Conservation (phyloP, 2,888 invertebrate genomes). For the Orgyia antiqua region DNA sequence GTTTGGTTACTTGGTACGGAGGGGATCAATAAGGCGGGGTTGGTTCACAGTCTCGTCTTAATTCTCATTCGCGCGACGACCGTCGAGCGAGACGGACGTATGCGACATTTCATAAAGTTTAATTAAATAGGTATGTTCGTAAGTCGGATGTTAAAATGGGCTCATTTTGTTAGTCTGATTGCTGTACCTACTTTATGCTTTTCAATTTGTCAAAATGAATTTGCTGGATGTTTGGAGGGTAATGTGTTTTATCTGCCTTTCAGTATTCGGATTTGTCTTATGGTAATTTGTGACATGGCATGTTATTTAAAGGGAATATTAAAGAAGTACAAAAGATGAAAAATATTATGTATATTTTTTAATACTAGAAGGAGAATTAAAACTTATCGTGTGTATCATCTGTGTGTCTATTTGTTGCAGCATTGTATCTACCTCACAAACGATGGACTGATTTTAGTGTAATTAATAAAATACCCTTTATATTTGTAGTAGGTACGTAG, state of each 20-base stretch:
- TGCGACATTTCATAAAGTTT: slow-evolving; percentile 1
- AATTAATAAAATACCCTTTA: too few relatives aligned
- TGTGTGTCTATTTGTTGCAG: too few relatives aligned
- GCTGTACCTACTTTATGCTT: slow-evolving; percentile 1
- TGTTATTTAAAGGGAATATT: too few relatives aligned
- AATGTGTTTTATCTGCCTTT: background rate
- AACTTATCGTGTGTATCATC: too few relatives aligned
- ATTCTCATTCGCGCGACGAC: slow-evolving; percentile 8
- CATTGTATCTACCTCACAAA: too few relatives aligned
- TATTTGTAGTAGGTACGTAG: too few relatives aligned
- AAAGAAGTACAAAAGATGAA: too few relatives aligned
- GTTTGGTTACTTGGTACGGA: slow-evolving; percentile 26
- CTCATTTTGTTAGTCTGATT: slow-evolving; percentile 4
- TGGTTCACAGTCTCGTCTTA: slow-evolving; percentile 5
- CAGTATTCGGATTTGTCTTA: too few relatives aligned
- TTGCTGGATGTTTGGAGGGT: background rate
- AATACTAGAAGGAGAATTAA: too few relatives aligned
- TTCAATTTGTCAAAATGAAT: slow-evolving; percentile 7
- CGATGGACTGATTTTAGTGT: too few relatives aligned
- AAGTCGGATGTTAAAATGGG: slow-evolving; percentile 2
- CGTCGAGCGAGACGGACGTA: slow-evolving; percentile 2
- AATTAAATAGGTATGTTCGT: slow-evolving; percentile 8
- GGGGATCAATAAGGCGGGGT: slow-evolving; percentile 42
- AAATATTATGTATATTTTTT: too few relatives aligned
- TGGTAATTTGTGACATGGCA: too few relatives aligned